A percentile compares a stretch with the other conserved stretches of the same genome.
phyloP scores from a whole-genome alignment of 2,113 vertebrate genomes.

The Falco punctatus region DNA sequence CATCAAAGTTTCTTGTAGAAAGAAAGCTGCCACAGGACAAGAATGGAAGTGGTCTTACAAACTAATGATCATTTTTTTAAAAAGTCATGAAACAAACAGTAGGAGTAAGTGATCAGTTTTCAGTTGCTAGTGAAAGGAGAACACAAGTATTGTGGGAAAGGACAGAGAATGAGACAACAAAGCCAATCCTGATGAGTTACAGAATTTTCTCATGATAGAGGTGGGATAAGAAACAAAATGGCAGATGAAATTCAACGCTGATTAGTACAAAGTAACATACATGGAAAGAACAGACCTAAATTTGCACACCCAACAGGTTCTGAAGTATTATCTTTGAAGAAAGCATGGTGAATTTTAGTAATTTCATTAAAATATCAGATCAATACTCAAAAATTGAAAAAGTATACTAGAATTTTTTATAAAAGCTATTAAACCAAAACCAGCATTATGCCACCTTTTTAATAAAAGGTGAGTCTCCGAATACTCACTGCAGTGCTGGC shows the following conservation, averaged over 20 bases:
- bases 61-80: neutral
- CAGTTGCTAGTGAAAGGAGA: neutral
- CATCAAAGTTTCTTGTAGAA: neutral
- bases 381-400: neutral
- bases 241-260: neutral
- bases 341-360: neutral
- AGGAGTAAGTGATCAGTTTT: neutral
- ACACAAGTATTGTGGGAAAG: neutral
- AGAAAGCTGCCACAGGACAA: neutral
- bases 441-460: neutral
- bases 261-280: neutral
- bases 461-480: neutral
- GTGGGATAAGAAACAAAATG: neutral
- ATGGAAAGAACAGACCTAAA: neutral
- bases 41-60: neutral
- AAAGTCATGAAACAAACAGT: neutral
- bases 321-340: neutral
- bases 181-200: neutral
- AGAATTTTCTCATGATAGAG: neutral
- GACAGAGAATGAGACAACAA: neutral
- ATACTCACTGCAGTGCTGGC: neutral
- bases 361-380: neutral
- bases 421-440: neutral
- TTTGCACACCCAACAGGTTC: neutral
- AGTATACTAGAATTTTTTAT: neutral